These are phyloP conservation scores for Eupeodes corollae DNA, from an alignment of 1,140 invertebrate genomes.

Conservation along the genomic window DNA sequence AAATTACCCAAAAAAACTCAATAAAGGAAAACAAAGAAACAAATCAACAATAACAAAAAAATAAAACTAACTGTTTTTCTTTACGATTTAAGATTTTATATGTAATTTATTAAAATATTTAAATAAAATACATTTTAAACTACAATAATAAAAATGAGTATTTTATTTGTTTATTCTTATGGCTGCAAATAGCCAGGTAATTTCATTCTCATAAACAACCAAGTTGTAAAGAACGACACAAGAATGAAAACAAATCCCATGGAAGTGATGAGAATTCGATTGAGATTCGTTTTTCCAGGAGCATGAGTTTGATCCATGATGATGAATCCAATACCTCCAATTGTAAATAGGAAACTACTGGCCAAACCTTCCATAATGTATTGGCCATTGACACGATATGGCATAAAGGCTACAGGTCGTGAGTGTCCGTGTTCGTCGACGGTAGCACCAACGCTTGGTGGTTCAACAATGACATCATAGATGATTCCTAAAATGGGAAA, in stretches of 20 bases:
- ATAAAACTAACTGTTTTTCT: too few species aligned
- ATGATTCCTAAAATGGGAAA: conserved; percentile 67
- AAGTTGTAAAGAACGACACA: conserved; percentile 91
- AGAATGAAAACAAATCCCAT: conserved; percentile 89
- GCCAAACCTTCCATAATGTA: conserved; percentile 98
- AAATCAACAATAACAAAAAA: too few species aligned
- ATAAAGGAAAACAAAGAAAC: too few species aligned
- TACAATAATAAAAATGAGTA: neutral
- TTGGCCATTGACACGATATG: conserved; percentile 94
- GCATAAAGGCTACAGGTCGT: conserved; percentile 94
- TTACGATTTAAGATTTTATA: too few species aligned
- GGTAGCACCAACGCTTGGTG: conserved; percentile 92
- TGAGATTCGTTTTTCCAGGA: conserved; percentile 82
- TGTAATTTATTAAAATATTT: neutral
- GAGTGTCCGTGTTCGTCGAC: conserved; percentile 95
- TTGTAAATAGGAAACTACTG: conserved; percentile 90
- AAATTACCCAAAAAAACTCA: too few species aligned
- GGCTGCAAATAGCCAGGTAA: conserved; percentile 65
- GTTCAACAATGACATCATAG: conserved; percentile 97
- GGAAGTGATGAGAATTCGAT: conserved; percentile 79
- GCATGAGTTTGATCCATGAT: conserved; percentile 90
- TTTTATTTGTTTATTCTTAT: conserved; percentile 8
- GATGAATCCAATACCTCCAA: conserved; percentile 93
- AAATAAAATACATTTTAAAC: neutral
- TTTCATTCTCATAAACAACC: conserved; percentile 99